phyloP scores from a whole-genome alignment of 1,140 invertebrate species.

The Trinorchestia longiramus region DNA sequence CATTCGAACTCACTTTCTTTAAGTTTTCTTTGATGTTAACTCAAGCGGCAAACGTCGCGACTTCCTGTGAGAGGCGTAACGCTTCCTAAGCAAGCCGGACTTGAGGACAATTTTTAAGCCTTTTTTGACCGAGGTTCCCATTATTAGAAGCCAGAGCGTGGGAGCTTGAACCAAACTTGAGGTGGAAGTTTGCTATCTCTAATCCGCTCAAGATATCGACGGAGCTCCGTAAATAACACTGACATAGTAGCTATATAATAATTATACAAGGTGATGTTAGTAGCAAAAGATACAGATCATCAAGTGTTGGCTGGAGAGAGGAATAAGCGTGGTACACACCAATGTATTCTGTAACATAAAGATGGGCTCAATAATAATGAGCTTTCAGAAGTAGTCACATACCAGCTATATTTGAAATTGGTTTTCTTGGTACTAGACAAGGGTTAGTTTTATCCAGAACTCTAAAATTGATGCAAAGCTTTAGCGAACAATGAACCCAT shows the following conservation, averaged over 20 bases:
- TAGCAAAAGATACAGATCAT: background rate
- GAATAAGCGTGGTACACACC: background rate
- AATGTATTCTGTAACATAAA: background rate
- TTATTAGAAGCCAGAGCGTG: constrained; percentile 35
- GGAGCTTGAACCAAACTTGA: background rate
- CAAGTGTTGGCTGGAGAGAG: background rate
- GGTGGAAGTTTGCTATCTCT: constrained; percentile 45
- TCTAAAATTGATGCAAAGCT: background rate
- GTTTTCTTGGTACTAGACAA: background rate
- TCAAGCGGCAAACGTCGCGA: background rate
- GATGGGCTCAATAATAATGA: background rate
- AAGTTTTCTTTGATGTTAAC: background rate
- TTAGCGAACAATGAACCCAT: background rate
- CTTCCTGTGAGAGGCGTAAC: constrained; percentile 9
- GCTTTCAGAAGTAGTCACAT: background rate
- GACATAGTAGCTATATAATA: background rate
- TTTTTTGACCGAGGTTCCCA: constrained; percentile 33
- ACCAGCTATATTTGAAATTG: background rate
- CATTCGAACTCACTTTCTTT: background rate
- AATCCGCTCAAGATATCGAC: background rate
- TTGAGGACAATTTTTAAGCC: background rate
- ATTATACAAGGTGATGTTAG: background rate
- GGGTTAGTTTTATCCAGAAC: background rate
- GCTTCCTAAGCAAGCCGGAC: constrained; percentile 54
- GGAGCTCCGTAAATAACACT: background rate